Conservation (phyloP, 1,140 invertebrate species). For the Lepidurus packardi region DNA sequence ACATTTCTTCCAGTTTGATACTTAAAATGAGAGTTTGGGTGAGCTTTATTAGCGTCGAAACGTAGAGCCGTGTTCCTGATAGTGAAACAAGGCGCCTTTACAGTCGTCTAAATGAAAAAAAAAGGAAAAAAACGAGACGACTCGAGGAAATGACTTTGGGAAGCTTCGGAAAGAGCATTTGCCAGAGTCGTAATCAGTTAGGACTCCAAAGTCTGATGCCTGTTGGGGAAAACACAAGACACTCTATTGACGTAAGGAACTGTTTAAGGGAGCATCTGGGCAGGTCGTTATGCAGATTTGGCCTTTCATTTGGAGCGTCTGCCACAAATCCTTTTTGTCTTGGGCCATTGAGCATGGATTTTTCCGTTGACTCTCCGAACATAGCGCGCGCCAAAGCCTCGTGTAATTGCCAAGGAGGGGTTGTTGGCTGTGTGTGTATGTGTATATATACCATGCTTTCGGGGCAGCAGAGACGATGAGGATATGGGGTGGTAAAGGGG, state of each 20-base stretch:
- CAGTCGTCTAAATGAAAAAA: neutral
- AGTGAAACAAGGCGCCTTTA: too few relatives aligned
- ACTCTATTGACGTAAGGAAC: neutral
- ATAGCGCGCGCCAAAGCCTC: conserved; percentile 11
- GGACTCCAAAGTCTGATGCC: neutral
- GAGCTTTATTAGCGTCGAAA: too few relatives aligned
- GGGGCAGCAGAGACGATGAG: neutral
- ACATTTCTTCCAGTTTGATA: too few relatives aligned
- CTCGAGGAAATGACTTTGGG: neutral
- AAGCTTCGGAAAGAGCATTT: neutral
- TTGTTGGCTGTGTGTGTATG: neutral
- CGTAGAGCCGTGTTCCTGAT: too few relatives aligned
- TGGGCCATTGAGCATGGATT: conserved; percentile 18
- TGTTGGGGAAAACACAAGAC: conserved; percentile 8
- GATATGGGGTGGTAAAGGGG: conserved; percentile 1
- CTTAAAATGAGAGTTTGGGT: too few relatives aligned
- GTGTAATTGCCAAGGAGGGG: conserved; percentile 20
- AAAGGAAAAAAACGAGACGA: neutral
- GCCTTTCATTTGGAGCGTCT: conserved; percentile 18
- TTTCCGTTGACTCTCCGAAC: neutral
- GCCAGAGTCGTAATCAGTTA: conserved; percentile 19
- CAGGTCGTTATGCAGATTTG: conserved; percentile 18
- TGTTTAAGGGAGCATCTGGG: conserved; percentile 10
- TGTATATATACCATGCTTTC: neutral
- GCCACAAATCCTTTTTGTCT: conserved; percentile 19